Base-by-base conservation (phyloP, 2,888 invertebrate genomes). In the Operophtera brumata region DNA sequence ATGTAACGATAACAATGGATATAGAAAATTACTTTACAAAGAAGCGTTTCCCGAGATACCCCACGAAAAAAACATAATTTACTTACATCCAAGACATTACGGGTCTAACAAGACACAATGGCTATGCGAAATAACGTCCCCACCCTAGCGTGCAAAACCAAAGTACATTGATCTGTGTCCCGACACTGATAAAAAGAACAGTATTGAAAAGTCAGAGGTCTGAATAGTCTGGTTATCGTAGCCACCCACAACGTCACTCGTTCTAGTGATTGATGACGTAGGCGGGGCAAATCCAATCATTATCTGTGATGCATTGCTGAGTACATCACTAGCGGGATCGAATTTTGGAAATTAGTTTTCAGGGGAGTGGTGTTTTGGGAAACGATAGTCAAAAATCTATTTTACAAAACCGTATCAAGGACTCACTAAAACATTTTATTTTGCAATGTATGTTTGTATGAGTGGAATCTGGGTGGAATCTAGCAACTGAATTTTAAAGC, bases 271-370 rank as follows among this genome's bases (percentile, higher is more conserved):
- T 84, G 90, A 90, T 90, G 90, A 83, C 82, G 83, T 80, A 85
- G 89, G 89, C 88, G 88, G 87, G 87, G 90, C 87, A 78, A 82
- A 86, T 87, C 87, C 86, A 86, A 89, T 89, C 90, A 87, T 89
- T 90, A 89, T 85, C 84, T 83, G 75, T 89, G 89, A 89, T 86
- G 88, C 87, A 89, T 88, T 80, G 83, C 83, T 77, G 79, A 20
- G 85, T 81, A 86, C 86, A 83, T 85, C 86, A 86, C 84, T 83
- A 82, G 75, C 54, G 68, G 66, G 66, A 77, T 80, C 72, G 70
- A 78, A 79, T 70, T 79, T 78, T 57, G 65, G 71, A 77, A 71
- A 74, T 78, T 75, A 69, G 74, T 70, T 77, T 64, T 52, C 46
- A 47, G 36, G 54, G 40, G 47, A 48, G 50, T 48, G 36, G 45